phyloP scores from a whole-genome alignment of 2,888 invertebrate species.

The Laothoe populi region DNA sequence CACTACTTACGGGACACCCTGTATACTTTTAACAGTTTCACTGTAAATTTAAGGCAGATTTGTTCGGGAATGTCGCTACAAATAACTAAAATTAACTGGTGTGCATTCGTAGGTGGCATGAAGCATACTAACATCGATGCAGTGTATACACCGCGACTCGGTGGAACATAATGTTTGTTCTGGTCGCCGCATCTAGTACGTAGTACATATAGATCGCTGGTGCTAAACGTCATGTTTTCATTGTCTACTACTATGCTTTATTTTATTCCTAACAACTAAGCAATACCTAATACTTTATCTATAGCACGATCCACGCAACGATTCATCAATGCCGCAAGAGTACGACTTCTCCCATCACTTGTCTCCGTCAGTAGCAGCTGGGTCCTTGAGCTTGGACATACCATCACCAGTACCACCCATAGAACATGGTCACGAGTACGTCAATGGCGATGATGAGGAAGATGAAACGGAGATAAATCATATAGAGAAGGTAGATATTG shows the following conservation, averaged over 20 bases:
- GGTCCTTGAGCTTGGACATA: slow-evolving; percentile 70
- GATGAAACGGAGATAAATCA: slow-evolving; percentile 51
- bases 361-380: slow-evolving; percentile 72
- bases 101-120: too few species aligned
- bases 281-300: slow-evolving; percentile 32
- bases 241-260: neutral
- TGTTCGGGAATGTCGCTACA: too few species aligned
- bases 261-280: neutral
- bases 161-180: too few species aligned
- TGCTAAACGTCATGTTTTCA: neutral
- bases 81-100: too few species aligned
- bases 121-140: too few species aligned
- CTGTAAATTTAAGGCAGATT: too few species aligned
- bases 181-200: too few species aligned
- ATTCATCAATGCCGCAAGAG: slow-evolving; percentile 84
- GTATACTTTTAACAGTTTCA: too few species aligned
- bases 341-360: slow-evolving; percentile 80
- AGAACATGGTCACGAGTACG: slow-evolving; percentile 56
- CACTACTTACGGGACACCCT: too few species aligned
- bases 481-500: slow-evolving; percentile 55
- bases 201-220: too few species aligned
- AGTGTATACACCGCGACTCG: too few species aligned
- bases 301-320: slow-evolving; percentile 85
- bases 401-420: slow-evolving; percentile 78
- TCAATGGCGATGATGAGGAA: slow-evolving; percentile 53